A percentile compares a stretch with the other conserved stretches of the same genome.
phyloP scores from a whole-genome alignment of 2,113 vertebrate genomes.

The Dicrurus megarhynchus region DNA sequence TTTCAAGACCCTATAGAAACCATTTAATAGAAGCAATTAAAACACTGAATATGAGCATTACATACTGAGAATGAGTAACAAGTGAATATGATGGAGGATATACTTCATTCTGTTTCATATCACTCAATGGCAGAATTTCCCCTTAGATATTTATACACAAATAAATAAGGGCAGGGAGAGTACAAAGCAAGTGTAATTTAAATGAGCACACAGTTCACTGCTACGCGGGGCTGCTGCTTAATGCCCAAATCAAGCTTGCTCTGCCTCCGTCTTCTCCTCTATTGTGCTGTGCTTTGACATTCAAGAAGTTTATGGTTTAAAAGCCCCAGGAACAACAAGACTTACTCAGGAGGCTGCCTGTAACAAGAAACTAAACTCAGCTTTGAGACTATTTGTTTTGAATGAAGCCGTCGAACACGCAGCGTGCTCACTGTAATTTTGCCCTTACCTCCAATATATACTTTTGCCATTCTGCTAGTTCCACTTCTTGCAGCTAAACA shows the following conservation, averaged over 20 bases:
- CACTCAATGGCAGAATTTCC: conserved; percentile 13
- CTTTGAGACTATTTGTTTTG: conserved; percentile 24
- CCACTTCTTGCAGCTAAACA: conserved; percentile 66
- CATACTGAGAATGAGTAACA: conserved; percentile 39
- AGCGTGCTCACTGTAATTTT: conserved; percentile 25
- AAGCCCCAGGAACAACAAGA: conserved; percentile 31
- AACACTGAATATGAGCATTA: conserved; percentile 33
- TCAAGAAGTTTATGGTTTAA: conserved; percentile 46
- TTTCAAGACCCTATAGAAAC: conserved; percentile 38
- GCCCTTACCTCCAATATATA: conserved; percentile 42
- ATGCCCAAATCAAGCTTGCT: conserved; percentile 18
- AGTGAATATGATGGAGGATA: conserved; percentile 50
- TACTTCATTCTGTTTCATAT: conserved; percentile 21
- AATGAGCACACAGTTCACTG: not conserved
- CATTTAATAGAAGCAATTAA: conserved; percentile 54
- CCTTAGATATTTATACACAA: conserved; percentile 36
- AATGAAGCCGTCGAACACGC: not conserved
- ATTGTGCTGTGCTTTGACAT: conserved; percentile 24
- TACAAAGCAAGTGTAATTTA: conserved; percentile 9
- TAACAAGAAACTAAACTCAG: conserved; percentile 26
- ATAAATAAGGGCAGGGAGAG: not conserved
- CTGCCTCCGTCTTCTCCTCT: not conserved
- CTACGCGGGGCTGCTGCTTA: not conserved
- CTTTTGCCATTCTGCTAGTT: conserved; percentile 45
- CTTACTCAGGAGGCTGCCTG: conserved; percentile 28